Conservation (phyloP, 1,140 invertebrate species). For the Apocrypta bakeri region DNA sequence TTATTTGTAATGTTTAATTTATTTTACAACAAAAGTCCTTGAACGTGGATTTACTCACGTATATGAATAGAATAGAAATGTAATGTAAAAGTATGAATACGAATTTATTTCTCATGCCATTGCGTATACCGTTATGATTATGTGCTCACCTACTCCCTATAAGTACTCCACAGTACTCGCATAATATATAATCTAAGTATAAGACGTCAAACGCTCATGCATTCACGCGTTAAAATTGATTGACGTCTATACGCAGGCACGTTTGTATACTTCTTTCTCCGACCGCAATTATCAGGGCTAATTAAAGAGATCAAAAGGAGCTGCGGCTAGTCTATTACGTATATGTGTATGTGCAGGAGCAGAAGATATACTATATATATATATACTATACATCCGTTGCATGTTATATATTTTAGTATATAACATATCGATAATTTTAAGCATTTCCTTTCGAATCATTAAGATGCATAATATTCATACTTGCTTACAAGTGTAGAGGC, state of each 20-base stretch:
- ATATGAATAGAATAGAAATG: too few relatives aligned
- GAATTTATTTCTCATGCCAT: background rate
- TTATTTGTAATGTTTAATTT: too few relatives aligned
- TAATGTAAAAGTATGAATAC: too few relatives aligned
- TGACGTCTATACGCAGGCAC: background rate
- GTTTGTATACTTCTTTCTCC: background rate
- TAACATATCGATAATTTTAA: too few relatives aligned
- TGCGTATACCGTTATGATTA: background rate
- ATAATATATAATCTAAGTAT: background rate
- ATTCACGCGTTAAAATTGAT: constrained; percentile 13
- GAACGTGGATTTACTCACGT: too few relatives aligned
- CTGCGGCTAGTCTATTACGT: background rate
- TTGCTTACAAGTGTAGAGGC: background rate
- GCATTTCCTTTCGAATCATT: constrained; percentile 43
- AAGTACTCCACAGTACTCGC: too few relatives aligned
- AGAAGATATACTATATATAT: too few relatives aligned
- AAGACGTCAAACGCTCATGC: background rate
- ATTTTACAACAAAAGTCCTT: too few relatives aligned
- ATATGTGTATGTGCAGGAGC: too few relatives aligned
- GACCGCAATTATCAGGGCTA: constrained; percentile 23
- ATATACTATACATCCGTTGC: too few relatives aligned
- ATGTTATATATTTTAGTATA: too few relatives aligned
- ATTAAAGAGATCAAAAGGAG: constrained; percentile 11
- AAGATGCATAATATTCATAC: constrained; percentile 28
- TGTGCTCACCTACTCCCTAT: too few relatives aligned